phyloP scores from a whole-genome alignment of 2,113 vertebrate genomes.

The Prionailurus viverrinus region DNA sequence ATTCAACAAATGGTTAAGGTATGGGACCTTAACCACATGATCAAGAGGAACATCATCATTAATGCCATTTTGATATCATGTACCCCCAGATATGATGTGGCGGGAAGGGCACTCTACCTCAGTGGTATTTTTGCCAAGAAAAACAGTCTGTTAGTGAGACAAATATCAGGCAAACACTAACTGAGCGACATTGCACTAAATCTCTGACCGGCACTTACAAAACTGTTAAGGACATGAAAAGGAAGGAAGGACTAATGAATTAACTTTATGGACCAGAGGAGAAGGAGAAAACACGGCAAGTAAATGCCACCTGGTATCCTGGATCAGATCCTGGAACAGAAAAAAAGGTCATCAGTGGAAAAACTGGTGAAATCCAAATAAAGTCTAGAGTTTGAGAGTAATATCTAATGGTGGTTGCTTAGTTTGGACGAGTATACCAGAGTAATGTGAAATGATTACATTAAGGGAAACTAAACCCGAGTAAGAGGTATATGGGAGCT shows the following conservation, averaged over 20 bases:
- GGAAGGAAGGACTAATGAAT: background rate
- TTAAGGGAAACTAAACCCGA: background rate
- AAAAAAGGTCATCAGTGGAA: background rate
- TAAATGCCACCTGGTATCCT: background rate
- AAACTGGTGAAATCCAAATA: background rate
- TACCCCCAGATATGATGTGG: background rate
- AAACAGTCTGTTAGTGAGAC: background rate
- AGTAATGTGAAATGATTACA: background rate
- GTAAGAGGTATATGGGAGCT: background rate
- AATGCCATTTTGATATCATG: background rate
- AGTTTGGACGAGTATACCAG: background rate
- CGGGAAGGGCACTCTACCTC: no score
- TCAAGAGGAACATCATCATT: background rate
- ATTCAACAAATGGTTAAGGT: background rate
- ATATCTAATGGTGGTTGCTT: background rate
- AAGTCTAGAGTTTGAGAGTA: background rate
- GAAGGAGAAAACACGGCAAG: background rate
- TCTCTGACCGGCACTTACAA: background rate
- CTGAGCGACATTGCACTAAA: background rate
- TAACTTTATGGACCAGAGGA: background rate
- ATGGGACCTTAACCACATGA: background rate
- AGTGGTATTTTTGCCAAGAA: background rate
- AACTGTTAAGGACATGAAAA: background rate
- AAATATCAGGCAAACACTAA: background rate
- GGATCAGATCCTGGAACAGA: background rate